Percentiles rank a stretch among this genome's conserved stretches.
Evolutionary conservation across 1,140 invertebrate genomes (phyloP).

Genomic region (Periplaneta americana): DNA sequence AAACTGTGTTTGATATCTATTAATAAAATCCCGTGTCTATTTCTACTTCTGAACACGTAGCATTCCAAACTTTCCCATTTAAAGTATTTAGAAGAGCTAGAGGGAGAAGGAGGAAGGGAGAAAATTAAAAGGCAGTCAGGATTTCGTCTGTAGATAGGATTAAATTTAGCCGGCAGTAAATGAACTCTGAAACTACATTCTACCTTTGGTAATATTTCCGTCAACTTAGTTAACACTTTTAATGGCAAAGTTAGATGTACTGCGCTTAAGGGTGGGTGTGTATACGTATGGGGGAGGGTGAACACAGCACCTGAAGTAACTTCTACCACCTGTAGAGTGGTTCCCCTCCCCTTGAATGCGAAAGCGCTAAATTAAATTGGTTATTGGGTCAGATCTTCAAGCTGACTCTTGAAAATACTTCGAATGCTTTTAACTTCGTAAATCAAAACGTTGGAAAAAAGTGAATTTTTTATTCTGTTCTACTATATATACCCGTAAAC

Average conservation of each 20-base stretch:
- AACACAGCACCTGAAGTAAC: neutral
- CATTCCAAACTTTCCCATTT: neutral
- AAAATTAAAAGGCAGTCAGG: neutral
- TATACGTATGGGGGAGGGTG: neutral
- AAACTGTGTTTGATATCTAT: neutral
- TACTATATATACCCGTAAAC: no score
- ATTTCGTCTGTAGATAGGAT: neutral
- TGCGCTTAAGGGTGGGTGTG: neutral
- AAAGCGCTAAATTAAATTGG: neutral
- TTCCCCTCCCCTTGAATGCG: neutral
- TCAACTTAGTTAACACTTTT: neutral
- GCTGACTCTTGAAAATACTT: no score
- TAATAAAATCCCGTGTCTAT: neutral
- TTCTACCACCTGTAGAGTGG: neutral
- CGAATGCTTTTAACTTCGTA: no score
- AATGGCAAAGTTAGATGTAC: neutral
- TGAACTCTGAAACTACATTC: neutral
- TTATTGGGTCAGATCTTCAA: neutral
- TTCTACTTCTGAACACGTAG: neutral
- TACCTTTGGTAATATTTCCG: neutral
- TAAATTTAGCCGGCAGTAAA: neutral
- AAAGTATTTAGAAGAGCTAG: neutral
- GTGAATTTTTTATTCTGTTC: no score
- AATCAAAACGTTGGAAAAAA: no score
- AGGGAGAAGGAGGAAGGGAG: no score